Evolutionary conservation across 2,797 vertebrate species (phyloP).

Genomic region (Pachyuromys duprasi): DNA sequence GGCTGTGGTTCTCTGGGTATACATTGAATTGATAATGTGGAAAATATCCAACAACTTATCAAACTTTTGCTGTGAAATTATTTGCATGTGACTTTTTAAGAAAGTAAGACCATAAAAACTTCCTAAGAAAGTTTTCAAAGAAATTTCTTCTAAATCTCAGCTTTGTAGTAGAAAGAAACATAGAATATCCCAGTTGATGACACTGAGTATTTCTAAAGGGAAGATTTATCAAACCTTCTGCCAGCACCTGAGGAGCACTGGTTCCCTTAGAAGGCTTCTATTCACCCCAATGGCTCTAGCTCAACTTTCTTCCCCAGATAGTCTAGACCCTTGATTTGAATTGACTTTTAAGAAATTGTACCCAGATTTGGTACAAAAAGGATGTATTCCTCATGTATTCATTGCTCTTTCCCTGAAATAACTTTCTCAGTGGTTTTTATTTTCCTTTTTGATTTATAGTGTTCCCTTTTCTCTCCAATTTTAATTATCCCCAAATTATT

Average conservation of each 20-base stretch:
- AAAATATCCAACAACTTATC: neutral
- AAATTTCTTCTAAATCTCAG: neutral
- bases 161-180: constrained; percentile 2
- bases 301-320: neutral
- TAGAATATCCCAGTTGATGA: neutral
- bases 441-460: neutral
- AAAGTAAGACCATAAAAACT: neutral
- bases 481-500: neutral
- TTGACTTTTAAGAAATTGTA: neutral
- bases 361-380: neutral
- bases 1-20: neutral
- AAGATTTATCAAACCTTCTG: neutral
- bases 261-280: neutral
- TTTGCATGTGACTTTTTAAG: neutral
- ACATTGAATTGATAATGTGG: neutral
- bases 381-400: neutral
- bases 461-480: neutral
- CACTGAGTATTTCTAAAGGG: neutral
- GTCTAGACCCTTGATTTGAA: neutral
- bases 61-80: neutral
- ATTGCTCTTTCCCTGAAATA: neutral
- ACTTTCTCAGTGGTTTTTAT: neutral
- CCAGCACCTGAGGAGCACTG: neutral
- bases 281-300: too few relatives aligned
- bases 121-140: neutral